A percentile compares a stretch with the other conserved stretches of the same genome.
phyloP scores from a whole-genome alignment of 1,140 invertebrate species.

The Bactericera cockerelli region DNA sequence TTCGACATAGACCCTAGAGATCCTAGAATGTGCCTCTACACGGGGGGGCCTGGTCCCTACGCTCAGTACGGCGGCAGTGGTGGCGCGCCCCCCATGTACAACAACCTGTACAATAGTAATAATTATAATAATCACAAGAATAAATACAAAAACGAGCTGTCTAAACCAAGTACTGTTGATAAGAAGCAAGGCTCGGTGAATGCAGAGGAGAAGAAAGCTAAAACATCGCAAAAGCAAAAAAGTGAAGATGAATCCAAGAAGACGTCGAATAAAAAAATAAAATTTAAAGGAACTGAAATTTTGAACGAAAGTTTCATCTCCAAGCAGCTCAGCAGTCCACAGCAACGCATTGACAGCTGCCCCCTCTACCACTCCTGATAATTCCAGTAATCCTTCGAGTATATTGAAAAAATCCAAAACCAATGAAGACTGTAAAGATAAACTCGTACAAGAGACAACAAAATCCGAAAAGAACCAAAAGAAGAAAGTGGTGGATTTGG shows the following conservation, averaged over 20 bases:
- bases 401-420: conserved; percentile 4
- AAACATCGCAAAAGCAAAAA: neutral
- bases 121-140: neutral
- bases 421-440: neutral
- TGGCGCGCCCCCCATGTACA: neutral
- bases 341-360: neutral
- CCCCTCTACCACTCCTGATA: neutral
- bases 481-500: no score
- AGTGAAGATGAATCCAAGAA: neutral
- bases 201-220: neutral
- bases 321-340: neutral
- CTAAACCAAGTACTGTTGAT: neutral
- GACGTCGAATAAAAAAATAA: conserved; percentile 1
- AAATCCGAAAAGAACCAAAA: no score
- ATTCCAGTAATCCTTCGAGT: neutral
- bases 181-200: no score
- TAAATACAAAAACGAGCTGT: neutral
- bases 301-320: neutral
- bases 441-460: neutral
- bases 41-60: neutral
- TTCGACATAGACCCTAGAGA: neutral
- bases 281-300: conserved; percentile 5
- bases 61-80: no score
- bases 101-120: neutral
- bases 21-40: neutral